Conservation (phyloP, 2,797 vertebrate species). For the Neoniphon sammara region DNA sequence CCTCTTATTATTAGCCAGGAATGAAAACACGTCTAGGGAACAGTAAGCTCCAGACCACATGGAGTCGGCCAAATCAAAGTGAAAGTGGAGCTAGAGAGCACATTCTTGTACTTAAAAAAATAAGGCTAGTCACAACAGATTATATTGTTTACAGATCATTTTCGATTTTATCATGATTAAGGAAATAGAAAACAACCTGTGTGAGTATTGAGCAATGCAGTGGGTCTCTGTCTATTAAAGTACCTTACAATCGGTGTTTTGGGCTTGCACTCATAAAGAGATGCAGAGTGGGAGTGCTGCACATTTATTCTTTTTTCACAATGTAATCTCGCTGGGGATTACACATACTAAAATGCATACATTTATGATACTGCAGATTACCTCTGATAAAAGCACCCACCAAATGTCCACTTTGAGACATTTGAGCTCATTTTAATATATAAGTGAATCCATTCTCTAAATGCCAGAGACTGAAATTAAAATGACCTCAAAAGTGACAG, state of each 20-base stretch:
- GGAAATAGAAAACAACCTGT: background rate
- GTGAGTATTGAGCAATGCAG: background rate
- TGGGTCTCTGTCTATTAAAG: conserved; percentile 5
- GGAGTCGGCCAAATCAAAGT: conserved; percentile 11
- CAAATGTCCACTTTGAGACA: conserved; percentile 20
- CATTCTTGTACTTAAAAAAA: background rate
- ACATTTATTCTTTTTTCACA: conserved; percentile 8
- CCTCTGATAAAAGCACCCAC: conserved; percentile 19
- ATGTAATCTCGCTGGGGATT: conserved; percentile 5
- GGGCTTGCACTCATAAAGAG: conserved; percentile 13
- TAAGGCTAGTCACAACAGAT: background rate
- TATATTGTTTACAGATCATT: background rate
- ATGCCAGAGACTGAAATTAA: conserved; percentile 8
- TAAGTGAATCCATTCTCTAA: conserved; percentile 17
- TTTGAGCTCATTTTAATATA: background rate
- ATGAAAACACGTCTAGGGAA: conserved; percentile 11
- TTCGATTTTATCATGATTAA: background rate
- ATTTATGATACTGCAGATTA: conserved; percentile 22
- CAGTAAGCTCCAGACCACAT: background rate
- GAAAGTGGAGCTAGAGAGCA: conserved; percentile 33
- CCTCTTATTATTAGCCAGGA: conserved; percentile 8
- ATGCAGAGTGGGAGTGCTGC: conserved; percentile 2
- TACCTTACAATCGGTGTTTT: conserved; percentile 7
- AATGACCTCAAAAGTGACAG: background rate
- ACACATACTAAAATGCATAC: background rate